Evolutionary conservation across 2,113 vertebrate genomes (phyloP).

Genomic region (Aythya baeri): DNA sequence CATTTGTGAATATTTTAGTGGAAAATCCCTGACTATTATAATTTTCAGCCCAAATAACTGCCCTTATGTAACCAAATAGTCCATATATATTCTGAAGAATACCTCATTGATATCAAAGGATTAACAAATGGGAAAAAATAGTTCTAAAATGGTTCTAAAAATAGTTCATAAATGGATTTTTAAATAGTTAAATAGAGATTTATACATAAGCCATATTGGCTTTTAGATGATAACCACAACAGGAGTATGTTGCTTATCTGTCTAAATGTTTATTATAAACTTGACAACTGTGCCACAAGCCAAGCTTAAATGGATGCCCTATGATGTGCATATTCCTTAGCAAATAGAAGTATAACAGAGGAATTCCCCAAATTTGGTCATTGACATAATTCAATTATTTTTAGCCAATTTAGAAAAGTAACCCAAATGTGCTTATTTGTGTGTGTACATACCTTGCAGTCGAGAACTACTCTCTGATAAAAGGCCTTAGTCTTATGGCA

Average conservation of each 20-base stretch:
- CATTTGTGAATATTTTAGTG: neutral
- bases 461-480: neutral
- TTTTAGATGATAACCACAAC: neutral
- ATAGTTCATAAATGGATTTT: neutral
- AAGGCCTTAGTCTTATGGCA: neutral
- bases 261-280: neutral
- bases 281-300: neutral
- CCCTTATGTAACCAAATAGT: neutral
- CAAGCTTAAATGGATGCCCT: neutral
- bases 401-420: neutral
- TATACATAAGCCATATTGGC: neutral
- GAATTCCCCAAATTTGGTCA: neutral
- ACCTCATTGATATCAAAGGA: neutral
- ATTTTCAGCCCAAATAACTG: neutral
- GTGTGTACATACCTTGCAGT: neutral
- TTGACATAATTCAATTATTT: neutral
- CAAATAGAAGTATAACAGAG: neutral
- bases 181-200: slow-evolving; percentile 3
- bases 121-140: neutral
- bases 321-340: neutral
- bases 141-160: neutral
- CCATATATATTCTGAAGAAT: neutral
- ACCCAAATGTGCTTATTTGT: neutral
- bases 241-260: neutral
- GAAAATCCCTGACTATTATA: neutral